Conservation (phyloP, 1,140 invertebrate genomes). For the Rhopalosiphum padi region DNA sequence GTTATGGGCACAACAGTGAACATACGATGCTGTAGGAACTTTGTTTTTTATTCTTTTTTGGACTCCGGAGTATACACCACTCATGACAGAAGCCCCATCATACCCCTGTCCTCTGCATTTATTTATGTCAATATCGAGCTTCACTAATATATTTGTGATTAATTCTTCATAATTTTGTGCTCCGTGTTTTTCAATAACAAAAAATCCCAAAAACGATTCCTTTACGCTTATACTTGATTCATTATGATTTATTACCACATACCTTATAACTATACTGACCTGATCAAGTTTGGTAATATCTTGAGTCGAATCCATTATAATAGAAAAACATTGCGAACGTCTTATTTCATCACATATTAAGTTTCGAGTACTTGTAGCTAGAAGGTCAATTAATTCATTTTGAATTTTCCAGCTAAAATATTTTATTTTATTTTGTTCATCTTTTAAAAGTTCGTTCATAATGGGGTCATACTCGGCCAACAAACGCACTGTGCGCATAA, state of each 20-base stretch:
- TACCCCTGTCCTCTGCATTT: conserved; percentile 30
- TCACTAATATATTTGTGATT: not conserved
- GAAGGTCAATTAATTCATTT: conserved; percentile 22
- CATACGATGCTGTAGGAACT: not conserved
- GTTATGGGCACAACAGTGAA: conserved; percentile 12
- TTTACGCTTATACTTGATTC: not conserved
- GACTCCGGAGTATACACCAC: not conserved
- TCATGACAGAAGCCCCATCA: conserved; percentile 14
- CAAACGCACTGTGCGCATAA: conserved; percentile 8
- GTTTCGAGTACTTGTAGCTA: conserved; percentile 1
- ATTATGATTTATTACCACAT: not conserved
- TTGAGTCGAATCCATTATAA: conserved; percentile 37
- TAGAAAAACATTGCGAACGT: not conserved
- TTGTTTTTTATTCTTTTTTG: not conserved
- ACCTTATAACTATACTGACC: conserved; percentile 4
- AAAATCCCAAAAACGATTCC: conserved; percentile 5
- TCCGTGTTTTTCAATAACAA: not conserved
- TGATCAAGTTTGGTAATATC: conserved; percentile 17
- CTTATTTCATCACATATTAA: not conserved
- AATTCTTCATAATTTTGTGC: conserved; percentile 17
- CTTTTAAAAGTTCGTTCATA: not conserved
- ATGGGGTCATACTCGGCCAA: conserved; percentile 2
- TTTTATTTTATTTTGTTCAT: conserved; percentile 27
- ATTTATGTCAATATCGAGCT: not conserved
- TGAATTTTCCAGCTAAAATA: conserved; percentile 32